phyloP scores from a whole-genome alignment of 2,888 invertebrate genomes.

The Thera obeliscata region DNA sequence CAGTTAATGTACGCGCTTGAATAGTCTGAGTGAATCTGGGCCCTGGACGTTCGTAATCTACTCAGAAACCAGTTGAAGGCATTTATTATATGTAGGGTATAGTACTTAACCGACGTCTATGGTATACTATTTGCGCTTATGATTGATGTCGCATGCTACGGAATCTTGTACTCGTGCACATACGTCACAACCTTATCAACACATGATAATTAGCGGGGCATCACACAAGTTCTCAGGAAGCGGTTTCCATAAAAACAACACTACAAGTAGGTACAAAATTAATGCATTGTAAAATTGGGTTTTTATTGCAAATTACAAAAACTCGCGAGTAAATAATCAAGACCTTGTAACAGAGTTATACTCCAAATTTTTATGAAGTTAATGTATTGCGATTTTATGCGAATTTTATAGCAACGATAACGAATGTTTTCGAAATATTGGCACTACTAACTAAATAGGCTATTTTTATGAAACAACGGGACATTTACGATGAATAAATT shows the following conservation, averaged over 20 bases:
- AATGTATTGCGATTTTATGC: conserved; percentile 17
- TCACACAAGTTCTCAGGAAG: conserved; percentile 17
- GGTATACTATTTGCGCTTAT: conserved; percentile 3
- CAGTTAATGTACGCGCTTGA: no score
- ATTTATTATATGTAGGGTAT: neutral
- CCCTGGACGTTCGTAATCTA: neutral
- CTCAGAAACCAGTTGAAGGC: conserved; percentile 3
- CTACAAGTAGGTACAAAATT: neutral
- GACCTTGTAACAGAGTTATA: conserved; percentile 19
- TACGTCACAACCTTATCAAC: conserved; percentile 26
- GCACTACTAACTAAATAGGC: no score
- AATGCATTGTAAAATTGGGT: conserved; percentile 14
- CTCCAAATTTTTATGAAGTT: conserved; percentile 27
- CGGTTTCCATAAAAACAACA: conserved; percentile 15
- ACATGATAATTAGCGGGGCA: conserved; percentile 27
- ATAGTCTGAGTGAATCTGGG: no score
- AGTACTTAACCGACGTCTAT: neutral
- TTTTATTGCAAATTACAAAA: conserved; percentile 22
- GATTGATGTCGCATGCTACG: conserved; percentile 7
- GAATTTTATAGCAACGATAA: neutral
- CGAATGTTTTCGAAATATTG: no score
- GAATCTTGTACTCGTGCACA: conserved; percentile 1
- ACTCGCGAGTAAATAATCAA: conserved; percentile 21
- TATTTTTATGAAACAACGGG: no score
- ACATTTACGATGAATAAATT: no score